Evolutionary conservation across 2,797 vertebrate species (phyloP).

Genomic region (Rhinoraja longicauda): DNA sequence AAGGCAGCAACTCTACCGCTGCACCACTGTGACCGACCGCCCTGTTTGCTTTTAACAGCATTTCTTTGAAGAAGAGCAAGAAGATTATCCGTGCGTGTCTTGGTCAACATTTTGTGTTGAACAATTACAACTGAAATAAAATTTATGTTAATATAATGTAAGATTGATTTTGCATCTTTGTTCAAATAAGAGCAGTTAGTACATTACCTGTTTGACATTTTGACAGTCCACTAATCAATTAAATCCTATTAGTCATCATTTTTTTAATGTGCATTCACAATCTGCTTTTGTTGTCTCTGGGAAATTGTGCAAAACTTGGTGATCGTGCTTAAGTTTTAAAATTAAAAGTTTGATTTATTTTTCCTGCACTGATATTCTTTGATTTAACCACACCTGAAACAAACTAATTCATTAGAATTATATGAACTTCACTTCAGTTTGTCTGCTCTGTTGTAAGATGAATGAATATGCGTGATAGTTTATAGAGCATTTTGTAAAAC

Average conservation of each 20-base stretch:
- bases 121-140: neutral
- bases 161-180: neutral
- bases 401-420: neutral
- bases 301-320: neutral
- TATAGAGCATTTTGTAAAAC: neutral
- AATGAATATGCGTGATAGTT: neutral
- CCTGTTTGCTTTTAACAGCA: neutral
- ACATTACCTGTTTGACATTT: neutral
- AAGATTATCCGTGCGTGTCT: neutral
- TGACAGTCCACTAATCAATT: neutral
- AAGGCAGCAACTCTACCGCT: too few relatives aligned
- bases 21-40: neutral
- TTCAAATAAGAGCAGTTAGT: neutral
- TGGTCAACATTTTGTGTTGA: neutral
- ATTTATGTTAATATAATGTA: neutral
- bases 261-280: neutral
- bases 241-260: too few relatives aligned
- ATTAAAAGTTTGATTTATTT: neutral
- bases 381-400: neutral
- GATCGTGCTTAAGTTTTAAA: neutral
- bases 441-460: neutral
- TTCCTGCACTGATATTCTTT: neutral
- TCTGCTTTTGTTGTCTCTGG: neutral
- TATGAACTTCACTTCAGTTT: neutral
- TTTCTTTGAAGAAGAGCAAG: neutral